Percentiles rank a stretch among this genome's conserved stretches.
Evolutionary conservation across 2,113 vertebrate species (phyloP).

Genomic region (Recurvirostra avosetta): DNA sequence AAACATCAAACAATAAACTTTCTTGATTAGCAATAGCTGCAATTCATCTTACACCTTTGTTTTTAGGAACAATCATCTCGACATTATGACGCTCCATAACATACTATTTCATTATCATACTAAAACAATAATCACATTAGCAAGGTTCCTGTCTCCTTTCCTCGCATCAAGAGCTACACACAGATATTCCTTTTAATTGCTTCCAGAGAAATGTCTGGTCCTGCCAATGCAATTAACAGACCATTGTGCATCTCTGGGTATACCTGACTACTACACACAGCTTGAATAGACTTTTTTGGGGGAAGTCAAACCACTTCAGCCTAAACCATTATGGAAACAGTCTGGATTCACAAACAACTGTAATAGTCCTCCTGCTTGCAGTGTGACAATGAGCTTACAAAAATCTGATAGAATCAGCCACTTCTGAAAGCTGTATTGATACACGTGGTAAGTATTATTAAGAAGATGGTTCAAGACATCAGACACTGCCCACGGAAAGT

Average conservation of each 20-base stretch:
- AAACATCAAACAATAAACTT: not conserved
- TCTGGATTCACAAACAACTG: not conserved
- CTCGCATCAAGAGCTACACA: not conserved
- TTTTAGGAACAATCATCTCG: not conserved
- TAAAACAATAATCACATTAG: conserved; percentile 58
- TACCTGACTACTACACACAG: not conserved
- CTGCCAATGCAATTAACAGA: not conserved
- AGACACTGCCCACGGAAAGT: not conserved
- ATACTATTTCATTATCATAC: not conserved
- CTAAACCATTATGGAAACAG: not conserved
- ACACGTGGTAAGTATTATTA: not conserved
- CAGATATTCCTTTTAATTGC: conserved; percentile 45
- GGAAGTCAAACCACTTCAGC: not conserved
- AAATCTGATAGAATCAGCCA: not conserved
- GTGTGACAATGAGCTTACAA: not conserved
- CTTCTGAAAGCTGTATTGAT: not conserved
- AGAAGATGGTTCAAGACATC: not conserved
- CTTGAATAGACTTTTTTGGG: not conserved
- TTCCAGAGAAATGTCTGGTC: conserved; percentile 46
- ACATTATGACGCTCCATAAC: not conserved
- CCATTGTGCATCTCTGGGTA: not conserved
- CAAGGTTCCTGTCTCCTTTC: conserved; percentile 37
- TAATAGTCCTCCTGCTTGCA: not conserved
- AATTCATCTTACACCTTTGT: not conserved
- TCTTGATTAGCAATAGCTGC: conserved; percentile 28